Base-by-base conservation (phyloP, 2,113 vertebrate genomes). In the Passer domesticus region DNA sequence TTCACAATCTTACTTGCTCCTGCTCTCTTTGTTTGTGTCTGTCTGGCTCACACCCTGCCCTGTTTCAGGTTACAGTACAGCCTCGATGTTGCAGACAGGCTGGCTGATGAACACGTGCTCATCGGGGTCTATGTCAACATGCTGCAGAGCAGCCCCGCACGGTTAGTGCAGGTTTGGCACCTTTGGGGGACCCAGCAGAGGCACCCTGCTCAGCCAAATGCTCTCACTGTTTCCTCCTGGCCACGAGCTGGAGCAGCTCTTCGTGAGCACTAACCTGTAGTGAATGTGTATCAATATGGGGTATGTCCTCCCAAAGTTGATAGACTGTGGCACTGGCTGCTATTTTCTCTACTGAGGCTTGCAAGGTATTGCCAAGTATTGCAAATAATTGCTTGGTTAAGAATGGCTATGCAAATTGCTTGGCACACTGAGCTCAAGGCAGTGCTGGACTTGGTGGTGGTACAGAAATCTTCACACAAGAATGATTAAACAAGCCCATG, bases 91-190 rank as follows among this genome's bases (percentile, higher is more conserved):
- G 99, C 99, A 92, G 98, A 99, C 98, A 99, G 99, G 98, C 98
- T 99, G 95, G 98, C 99, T 82, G 99, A 99, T 97, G 99, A 99
- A 99, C 99, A 99, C 98, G 98, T 99, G 96, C 99, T 99, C 97
- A 99, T 99, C 97, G 99, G 98, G 96, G 95, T 99, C 89, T 99
- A 99, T 99, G 99, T 99, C 98, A 99, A 98, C 98, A 98, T 99
- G 94, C 99, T 99, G 35, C 99, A 98, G 98, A 99, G 98, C 98
- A 98, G 96, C 97, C 98, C 98, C 89, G 90, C 98, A 98, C 98
- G 99, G 99, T 99, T 98, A 99, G 99, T 99, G 97, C 97, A 98
- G 98, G 96, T 97, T 98, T 98, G 95, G 94, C 97, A 95, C 96
- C 90, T 91, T 63, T 89, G 89, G 94, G 91, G 94, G 80, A 44